These are phyloP conservation scores for Scaeva pyrastri DNA, from an alignment of 2,888 invertebrate species.

Conservation along the genomic window DNA sequence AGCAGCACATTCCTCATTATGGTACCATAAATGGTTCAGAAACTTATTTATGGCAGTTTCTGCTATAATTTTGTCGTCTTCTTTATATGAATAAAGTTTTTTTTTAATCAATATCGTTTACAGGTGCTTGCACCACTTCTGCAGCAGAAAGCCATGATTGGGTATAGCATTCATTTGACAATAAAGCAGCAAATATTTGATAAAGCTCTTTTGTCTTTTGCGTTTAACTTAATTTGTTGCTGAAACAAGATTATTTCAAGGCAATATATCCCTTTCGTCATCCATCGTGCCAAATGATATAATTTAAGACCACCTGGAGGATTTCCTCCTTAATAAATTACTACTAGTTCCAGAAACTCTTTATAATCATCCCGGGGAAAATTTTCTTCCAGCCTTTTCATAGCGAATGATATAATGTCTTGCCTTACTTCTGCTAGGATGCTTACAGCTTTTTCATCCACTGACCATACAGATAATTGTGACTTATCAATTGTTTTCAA, in stretches of 20 bases:
- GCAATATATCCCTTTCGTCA: constrained; percentile 59
- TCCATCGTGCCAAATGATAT: constrained; percentile 35
- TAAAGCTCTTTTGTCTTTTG: constrained; percentile 41
- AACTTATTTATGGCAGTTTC: constrained; percentile 13
- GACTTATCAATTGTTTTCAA: constrained; percentile 13
- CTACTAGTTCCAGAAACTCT: constrained; percentile 29
- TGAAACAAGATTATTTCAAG: constrained; percentile 53
- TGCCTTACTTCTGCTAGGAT: constrained; percentile 26
- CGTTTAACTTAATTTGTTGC: constrained; percentile 43
- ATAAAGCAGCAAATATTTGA: constrained; percentile 55
- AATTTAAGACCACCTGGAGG: too few species aligned
- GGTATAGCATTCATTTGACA: constrained; percentile 27
- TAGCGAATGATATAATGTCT: background rate
- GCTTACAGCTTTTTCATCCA: constrained; percentile 6
- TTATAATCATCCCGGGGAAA: constrained; percentile 27
- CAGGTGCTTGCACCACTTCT: background rate
- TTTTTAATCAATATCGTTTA: background rate
- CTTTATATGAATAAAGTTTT: constrained; percentile 25
- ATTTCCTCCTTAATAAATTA: constrained; percentile 26
- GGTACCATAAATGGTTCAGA: constrained; percentile 17
- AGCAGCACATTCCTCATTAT: background rate
- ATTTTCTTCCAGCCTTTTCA: constrained; percentile 19
- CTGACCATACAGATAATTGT: background rate
- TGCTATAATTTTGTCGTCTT: constrained; percentile 5
- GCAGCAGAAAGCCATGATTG: constrained; percentile 40